These are phyloP conservation scores for Seladonia tumulorum DNA, from an alignment of 2,888 invertebrate genomes.

Conservation along the genomic window DNA sequence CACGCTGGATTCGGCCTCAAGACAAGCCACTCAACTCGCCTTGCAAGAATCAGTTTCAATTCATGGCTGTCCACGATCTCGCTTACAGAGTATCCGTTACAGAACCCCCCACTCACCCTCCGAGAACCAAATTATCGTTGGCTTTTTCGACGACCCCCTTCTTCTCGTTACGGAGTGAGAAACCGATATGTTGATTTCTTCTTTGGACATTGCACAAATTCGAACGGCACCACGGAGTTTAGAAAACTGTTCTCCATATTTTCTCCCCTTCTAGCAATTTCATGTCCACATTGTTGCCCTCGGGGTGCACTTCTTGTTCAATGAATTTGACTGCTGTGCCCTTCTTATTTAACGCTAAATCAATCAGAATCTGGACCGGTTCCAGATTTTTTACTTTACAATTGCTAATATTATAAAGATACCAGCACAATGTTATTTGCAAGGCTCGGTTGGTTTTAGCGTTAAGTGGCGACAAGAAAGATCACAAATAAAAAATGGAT, in stretches of 20 bases:
- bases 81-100: conserved; percentile 58
- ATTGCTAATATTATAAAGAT: no score
- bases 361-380: no score
- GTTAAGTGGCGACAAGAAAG: no score
- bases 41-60: conserved; percentile 57
- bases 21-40: conserved; percentile 53
- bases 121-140: neutral
- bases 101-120: conserved; percentile 4
- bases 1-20: conserved; percentile 50
- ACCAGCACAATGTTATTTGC: no score
- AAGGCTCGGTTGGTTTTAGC: no score
- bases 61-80: conserved; percentile 48
- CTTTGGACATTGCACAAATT: neutral
- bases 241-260: neutral
- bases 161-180: neutral
- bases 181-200: neutral
- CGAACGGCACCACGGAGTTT: neutral
- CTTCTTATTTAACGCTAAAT: neutral
- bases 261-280: neutral
- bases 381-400: no score
- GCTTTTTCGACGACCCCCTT: neutral
- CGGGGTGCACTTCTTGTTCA: neutral
- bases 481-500: no score
- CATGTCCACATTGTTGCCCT: neutral
- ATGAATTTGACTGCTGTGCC: neutral